Conservation (phyloP, 2,797 vertebrate genomes). For the Poeciliopsis gracilis region DNA sequence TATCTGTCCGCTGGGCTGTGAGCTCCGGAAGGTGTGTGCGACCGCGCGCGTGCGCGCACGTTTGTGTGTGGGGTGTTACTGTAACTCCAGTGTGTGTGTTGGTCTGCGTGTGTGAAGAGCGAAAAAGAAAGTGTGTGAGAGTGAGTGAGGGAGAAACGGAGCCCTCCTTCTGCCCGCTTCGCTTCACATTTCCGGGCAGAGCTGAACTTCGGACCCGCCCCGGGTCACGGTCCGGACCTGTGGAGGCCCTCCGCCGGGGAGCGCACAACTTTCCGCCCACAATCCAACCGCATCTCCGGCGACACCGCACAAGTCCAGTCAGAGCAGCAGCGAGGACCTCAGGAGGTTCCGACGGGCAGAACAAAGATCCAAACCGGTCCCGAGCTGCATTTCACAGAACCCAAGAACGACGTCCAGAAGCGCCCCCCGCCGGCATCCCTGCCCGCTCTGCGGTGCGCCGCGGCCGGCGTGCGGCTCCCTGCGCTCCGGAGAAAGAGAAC, state of each 20-base stretch:
- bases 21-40: conserved; percentile 62
- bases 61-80: conserved; percentile 35
- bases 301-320: conserved; percentile 56
- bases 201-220: conserved; percentile 96
- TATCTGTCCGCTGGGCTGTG: conserved; percentile 77
- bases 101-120: conserved; percentile 24
- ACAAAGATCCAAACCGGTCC: conserved; percentile 47
- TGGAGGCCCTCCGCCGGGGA: conserved; percentile 79
- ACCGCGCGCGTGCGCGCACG: conserved; percentile 19
- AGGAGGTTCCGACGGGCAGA: conserved; percentile 27
- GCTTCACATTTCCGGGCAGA: conserved; percentile 95
- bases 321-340: conserved; percentile 22
- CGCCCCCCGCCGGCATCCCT: conserved; percentile 48
- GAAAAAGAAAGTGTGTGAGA: conserved; percentile 33
- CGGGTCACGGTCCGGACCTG: conserved; percentile 87
- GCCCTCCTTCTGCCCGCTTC: conserved; percentile 85
- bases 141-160: conserved; percentile 70
- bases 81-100: conserved; percentile 57
- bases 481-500: conserved; percentile 55
- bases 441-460: conserved; percentile 54
- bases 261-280: conserved; percentile 75
- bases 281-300: conserved; percentile 61
- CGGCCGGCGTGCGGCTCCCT: conserved; percentile 61
- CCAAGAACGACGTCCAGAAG: conserved; percentile 27
- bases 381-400: conserved; percentile 58